Evolutionary conservation across 1,140 invertebrate genomes (phyloP).

Genomic region (Apis florea): DNA sequence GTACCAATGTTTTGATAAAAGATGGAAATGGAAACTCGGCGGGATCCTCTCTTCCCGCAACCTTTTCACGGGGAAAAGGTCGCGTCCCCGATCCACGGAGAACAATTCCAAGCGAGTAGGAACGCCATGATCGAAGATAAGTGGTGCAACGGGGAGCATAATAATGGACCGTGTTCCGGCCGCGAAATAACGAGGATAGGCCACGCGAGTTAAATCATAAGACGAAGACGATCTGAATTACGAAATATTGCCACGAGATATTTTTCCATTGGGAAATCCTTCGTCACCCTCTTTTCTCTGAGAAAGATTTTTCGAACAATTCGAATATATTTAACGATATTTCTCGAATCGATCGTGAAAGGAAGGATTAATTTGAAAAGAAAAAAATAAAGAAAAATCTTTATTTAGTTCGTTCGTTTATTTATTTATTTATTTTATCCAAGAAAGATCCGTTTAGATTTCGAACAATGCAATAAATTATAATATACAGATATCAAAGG

Average conservation of each 20-base stretch:
- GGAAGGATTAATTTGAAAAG: too few species aligned
- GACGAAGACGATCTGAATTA: slow-evolving; percentile 15
- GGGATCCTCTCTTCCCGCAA: neutral
- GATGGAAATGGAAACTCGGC: neutral
- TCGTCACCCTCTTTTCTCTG: slow-evolving; percentile 47
- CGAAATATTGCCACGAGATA: slow-evolving; percentile 22
- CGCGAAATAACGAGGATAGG: slow-evolving; percentile 25
- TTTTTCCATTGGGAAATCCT: slow-evolving; percentile 33
- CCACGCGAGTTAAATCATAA: slow-evolving; percentile 20
- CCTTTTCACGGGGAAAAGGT: slow-evolving; percentile 55
- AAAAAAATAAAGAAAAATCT: too few species aligned
- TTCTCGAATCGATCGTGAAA: too few species aligned
- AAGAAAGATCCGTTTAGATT: too few species aligned
- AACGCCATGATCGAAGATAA: slow-evolving; percentile 45
- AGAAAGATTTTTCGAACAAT: too few species aligned
- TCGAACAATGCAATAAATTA: too few species aligned
- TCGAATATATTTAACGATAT: too few species aligned
- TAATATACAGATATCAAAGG: too few species aligned
- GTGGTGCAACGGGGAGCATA: slow-evolving; percentile 48
- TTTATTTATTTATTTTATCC: too few species aligned
- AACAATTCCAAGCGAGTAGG: slow-evolving; percentile 34
- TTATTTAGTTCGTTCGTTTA: too few species aligned
- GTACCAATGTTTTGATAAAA: neutral
- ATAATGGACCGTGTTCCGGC: slow-evolving; percentile 19
- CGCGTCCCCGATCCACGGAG: slow-evolving; percentile 41